phyloP scores from a whole-genome alignment of 2,113 vertebrate species.

The Channa argus region DNA sequence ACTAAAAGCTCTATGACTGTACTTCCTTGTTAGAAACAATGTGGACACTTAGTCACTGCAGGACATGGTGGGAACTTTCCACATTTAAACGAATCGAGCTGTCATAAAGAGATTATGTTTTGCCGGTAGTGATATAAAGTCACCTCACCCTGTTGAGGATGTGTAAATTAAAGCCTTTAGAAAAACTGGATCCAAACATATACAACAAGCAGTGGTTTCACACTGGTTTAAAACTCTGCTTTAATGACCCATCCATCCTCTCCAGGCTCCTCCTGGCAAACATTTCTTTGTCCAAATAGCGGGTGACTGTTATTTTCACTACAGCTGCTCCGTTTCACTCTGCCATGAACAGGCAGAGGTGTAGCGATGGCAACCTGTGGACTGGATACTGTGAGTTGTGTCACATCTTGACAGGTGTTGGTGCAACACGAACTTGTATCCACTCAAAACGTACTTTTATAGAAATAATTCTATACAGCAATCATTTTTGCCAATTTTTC shows the following conservation, averaged over 20 bases:
- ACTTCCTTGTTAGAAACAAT: background rate
- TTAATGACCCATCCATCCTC: no score
- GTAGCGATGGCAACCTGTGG: background rate
- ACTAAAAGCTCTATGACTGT: background rate
- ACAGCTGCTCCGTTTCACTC: background rate
- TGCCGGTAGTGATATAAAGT: slow-evolving; percentile 20
- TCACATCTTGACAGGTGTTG: slow-evolving; percentile 5
- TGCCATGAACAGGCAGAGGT: background rate
- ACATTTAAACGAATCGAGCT: slow-evolving; percentile 6
- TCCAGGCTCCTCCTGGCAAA: no score
- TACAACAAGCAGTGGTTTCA: no score
- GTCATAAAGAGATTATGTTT: slow-evolving; percentile 22
- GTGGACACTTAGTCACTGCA: background rate
- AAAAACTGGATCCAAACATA: slow-evolving; percentile 16
- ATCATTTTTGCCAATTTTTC: background rate
- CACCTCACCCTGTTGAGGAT: slow-evolving; percentile 18
- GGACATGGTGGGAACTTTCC: background rate
- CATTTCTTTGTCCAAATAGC: no score
- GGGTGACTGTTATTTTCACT: no score
- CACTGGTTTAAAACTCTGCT: no score
- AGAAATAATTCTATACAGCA: background rate
- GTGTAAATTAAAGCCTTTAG: background rate
- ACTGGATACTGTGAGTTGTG: background rate
- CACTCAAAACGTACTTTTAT: background rate
- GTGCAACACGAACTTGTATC: slow-evolving; percentile 3